Conservation (phyloP, 2,888 invertebrate species). For the Campoplex nolae region DNA sequence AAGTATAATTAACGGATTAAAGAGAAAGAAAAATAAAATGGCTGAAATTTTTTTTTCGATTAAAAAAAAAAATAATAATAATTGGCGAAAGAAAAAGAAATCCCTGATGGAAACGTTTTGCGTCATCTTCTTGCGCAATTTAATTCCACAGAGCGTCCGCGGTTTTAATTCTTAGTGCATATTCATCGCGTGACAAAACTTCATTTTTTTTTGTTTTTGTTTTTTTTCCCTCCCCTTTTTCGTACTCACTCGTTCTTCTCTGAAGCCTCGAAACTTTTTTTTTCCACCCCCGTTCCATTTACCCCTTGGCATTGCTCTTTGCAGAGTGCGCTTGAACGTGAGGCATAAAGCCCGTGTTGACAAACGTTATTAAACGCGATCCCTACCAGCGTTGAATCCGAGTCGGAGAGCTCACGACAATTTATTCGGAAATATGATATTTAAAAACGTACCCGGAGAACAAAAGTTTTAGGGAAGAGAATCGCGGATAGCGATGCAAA, state of each 20-base stretch:
- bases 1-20: not conserved
- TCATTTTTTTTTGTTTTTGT: not conserved
- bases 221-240: not conserved
- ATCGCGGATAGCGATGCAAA: not conserved
- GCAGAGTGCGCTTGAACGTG: conserved; percentile 9
- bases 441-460: not conserved
- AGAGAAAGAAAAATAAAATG: not conserved
- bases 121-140: conserved; percentile 37
- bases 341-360: conserved; percentile 15
- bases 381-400: conserved; percentile 1
- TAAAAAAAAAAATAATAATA: not conserved
- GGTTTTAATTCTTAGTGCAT: conserved; percentile 49
- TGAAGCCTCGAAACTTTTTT: conserved; percentile 30
- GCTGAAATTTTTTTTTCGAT: not conserved
- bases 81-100: not conserved
- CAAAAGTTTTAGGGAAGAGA: conserved; percentile 3
- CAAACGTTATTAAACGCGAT: conserved; percentile 30
- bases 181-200: conserved; percentile 42
- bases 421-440: conserved; percentile 34
- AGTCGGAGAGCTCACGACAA: not conserved
- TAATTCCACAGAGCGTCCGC: conserved; percentile 36
- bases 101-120: not conserved
- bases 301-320: conserved; percentile 12
- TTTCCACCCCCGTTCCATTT: not conserved
- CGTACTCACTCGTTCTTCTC: not conserved